Evolutionary conservation across 1,140 invertebrate species (phyloP).

Genomic region (Cyclargus thomasi): DNA sequence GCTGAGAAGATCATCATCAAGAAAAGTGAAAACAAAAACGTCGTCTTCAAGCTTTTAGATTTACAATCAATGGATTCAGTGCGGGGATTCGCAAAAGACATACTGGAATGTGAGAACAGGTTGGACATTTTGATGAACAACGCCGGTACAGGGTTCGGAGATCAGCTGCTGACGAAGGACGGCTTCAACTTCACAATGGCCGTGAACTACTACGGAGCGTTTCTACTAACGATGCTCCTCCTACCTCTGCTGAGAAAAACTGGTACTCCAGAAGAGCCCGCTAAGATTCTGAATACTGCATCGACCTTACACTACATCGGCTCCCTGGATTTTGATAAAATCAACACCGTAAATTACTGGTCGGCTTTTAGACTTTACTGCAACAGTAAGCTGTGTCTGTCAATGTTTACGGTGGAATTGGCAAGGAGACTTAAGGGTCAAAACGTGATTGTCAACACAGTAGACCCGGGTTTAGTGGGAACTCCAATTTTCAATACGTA

Average conservation of each 20-base stretch:
- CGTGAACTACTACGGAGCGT: constrained; percentile 82
- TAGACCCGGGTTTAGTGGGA: constrained; percentile 77
- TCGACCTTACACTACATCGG: constrained; percentile 77
- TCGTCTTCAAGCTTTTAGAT: constrained; percentile 49
- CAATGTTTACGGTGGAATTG: constrained; percentile 81
- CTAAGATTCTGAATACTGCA: constrained; percentile 81
- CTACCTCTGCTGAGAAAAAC: constrained; percentile 75
- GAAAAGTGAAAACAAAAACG: constrained; percentile 43
- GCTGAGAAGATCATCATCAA: constrained; percentile 44
- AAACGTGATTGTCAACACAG: constrained; percentile 74
- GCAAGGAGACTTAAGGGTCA: constrained; percentile 74
- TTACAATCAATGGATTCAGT: constrained; percentile 45
- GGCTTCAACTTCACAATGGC: constrained; percentile 81
- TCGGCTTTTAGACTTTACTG: constrained; percentile 74
- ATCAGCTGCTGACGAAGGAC: constrained; percentile 71
- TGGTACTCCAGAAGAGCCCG: constrained; percentile 57
- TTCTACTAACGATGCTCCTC: constrained; percentile 81
- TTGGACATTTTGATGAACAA: constrained; percentile 84
- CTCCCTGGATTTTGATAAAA: constrained; percentile 77
- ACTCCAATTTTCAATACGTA: constrained; percentile 67
- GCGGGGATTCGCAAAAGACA: constrained; percentile 40
- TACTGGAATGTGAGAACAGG: constrained; percentile 72
- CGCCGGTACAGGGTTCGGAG: constrained; percentile 77
- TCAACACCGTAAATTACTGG: constrained; percentile 78
- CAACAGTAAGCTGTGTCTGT: constrained; percentile 83